Conservation (phyloP, 92 coral and sea anemone species). For the Nematostella vectensis region DNA sequence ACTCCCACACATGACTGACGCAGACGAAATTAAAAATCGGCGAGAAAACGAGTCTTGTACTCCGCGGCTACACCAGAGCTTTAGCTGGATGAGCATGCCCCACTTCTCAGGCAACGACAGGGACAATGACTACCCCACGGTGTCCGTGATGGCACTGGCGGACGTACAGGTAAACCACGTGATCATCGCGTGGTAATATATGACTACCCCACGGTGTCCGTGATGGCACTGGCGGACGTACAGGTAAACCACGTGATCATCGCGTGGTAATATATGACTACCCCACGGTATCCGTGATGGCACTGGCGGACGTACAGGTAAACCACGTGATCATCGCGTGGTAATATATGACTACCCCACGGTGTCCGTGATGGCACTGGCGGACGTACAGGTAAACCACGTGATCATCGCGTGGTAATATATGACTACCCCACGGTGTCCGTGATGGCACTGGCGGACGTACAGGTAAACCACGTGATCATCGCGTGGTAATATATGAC, state of each 20-base stretch:
- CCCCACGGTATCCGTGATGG: constrained; percentile 30
- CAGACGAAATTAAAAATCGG: background rate
- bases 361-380: constrained; percentile 29
- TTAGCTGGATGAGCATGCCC: constrained; percentile 29
- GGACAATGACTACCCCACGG: constrained; percentile 16
- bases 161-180: constrained; percentile 31
- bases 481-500: no score
- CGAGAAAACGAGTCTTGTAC: constrained; percentile 2
- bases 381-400: constrained; percentile 29
- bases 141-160: constrained; percentile 29
- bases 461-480: no score
- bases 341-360: constrained; percentile 24
- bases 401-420: no score
- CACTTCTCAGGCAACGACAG: constrained; percentile 10
- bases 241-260: no score
- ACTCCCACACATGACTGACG: constrained; percentile 14
- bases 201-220: constrained; percentile 27
- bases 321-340: no score
- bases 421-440: constrained; percentile 25
- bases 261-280: no score
- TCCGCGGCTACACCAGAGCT: constrained; percentile 22
- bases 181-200: no score
- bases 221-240: constrained; percentile 28
- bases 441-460: constrained; percentile 28
- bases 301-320: constrained; percentile 28